phyloP scores from a whole-genome alignment of 2,113 vertebrate species.

The Dasyurus viverrinus region DNA sequence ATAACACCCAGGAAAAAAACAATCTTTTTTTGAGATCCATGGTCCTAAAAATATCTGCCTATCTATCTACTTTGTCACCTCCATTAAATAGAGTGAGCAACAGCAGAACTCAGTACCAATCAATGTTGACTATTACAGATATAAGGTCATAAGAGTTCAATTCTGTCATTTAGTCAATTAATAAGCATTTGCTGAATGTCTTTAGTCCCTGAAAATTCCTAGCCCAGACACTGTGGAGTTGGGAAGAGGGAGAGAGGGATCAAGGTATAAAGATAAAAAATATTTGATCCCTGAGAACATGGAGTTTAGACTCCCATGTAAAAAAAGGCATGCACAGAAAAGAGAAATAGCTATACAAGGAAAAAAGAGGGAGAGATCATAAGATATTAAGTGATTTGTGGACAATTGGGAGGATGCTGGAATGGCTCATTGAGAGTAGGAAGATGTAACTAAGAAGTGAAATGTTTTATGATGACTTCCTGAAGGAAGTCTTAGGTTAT shows the following conservation, averaged over 20 bases:
- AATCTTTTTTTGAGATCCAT: neutral
- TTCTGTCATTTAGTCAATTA: neutral
- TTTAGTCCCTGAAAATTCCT: neutral
- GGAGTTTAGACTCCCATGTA: neutral
- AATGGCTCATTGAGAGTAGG: neutral
- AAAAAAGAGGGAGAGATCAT: neutral
- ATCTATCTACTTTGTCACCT: neutral
- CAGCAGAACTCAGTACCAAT: neutral
- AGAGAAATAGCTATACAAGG: neutral
- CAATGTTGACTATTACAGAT: neutral
- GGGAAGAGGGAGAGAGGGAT: neutral
- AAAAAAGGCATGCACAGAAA: neutral
- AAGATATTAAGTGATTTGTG: neutral
- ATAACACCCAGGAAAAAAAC: neutral
- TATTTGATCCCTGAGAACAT: neutral
- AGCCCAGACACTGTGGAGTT: neutral
- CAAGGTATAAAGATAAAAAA: neutral
- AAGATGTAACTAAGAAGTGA: neutral
- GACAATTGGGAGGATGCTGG: neutral
- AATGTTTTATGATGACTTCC: neutral
- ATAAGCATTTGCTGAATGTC: neutral
- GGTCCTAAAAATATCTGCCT: neutral
- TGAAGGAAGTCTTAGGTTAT: neutral
- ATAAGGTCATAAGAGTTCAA: neutral
- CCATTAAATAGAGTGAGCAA: neutral